Evolutionary conservation across 2,797 vertebrate genomes (phyloP), one percentile per base, ranked within the genome.

Genomic region (Sandelia bainsii): DNA sequence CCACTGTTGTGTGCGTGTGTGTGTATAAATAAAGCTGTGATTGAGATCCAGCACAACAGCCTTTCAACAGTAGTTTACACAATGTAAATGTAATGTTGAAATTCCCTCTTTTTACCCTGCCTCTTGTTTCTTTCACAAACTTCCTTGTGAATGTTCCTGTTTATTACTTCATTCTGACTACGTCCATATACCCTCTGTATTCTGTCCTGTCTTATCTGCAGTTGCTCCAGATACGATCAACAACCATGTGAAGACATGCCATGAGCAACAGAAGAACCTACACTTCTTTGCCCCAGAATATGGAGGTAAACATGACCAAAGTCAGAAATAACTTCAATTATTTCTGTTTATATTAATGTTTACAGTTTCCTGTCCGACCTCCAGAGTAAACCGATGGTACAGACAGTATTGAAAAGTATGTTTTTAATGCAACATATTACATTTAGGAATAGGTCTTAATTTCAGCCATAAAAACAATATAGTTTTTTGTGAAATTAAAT

Each of bases 241-340:
- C 93, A 98, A 96, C 89, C 97, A 99, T 0, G 98, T 99, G 92
- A 98, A 99, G 94, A 98, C 97, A 0, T 98, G 96, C 91, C 94
- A 96, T 5, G 98, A 98, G 87, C 96, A 98, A 72, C 94, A 97
- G 93, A 98, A 97, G 83, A 98, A 99, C 91, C 87, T 98, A 89
- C 98, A 99, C 90, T 99, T 98, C 92, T 98, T 96, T 87, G 98
- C 98, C 62, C 98, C 98, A 0, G 98, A 99, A 88, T 99, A 99
- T 49, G 97, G 96, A 96, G 96, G 97, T 97, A 93, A 13, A 65
- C 3, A 40, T 50, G 2, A 54, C 29, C 29, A 8, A 32, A 6
- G 7, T 32, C 29, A 6, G 6, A 32, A 32, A 32, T 6, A 7
- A 8, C 29, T 32, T n/a, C n/a, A n/a, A n/a, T n/a, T n/a, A n/a